Base-by-base conservation (phyloP, 1,140 invertebrate genomes). In the Metopolophium dirhodum region DNA sequence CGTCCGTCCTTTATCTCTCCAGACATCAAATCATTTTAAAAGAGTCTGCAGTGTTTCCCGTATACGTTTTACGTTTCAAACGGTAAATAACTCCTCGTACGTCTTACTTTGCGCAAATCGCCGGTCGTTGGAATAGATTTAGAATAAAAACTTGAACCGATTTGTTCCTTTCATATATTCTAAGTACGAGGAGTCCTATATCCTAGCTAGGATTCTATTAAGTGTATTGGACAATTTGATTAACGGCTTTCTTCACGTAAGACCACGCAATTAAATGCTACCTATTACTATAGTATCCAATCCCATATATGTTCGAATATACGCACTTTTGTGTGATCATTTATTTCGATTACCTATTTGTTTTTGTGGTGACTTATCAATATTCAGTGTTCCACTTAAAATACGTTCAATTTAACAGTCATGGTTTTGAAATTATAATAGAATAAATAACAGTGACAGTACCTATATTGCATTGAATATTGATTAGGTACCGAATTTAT, bases 11-110 rank as follows among this genome's bases (percentile, higher is more conserved):
- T 89, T 89, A 54, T 89, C 88, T 57, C 57, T 57, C 35, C 3
- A 57, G 51, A 89, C 88, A 57, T 89, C 35, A 89, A 89, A 89
- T 89, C 88, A 89, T 89, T 89, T 57, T 89, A 57, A 89, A 89
- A 89, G 22, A 89, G 88, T 57, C 88, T 77, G 88, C 49, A 51
- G 14, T 41, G 51, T 57, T 54, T 7, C 18, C 23, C 11, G 35
- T 30, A 57, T 89, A 57, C 47, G 14, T 89, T 54, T 89, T 54
- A 54, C 23, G 88, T 89, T 37, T 57, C 51, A 89, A 57, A 41
- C 88, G 9, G 35, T 57, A 89, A 89, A 57, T 89, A 89, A 57
- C 88, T 57, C 11, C 51, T 89, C 88, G 18, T 89, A 89, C 22
- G 88, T 89, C 88, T 89, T 89, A 89, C 88, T 89, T 57, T 89